Base-by-base conservation (phyloP, 2,797 vertebrate species). In the Limosa lapponica region DNA sequence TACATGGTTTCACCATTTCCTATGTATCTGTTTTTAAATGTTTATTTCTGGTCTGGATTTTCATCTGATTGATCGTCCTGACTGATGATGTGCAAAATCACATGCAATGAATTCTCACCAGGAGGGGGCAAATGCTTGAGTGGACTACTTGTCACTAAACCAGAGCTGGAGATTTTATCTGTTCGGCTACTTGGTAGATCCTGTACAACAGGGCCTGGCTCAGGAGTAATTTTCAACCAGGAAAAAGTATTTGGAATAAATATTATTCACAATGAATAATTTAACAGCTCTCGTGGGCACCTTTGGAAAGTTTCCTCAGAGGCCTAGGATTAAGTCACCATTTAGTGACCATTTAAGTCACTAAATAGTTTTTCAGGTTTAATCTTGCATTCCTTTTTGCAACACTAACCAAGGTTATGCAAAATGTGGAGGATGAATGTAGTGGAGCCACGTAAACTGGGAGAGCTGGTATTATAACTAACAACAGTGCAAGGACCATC, bases 241-340 rank as follows among this genome's bases (percentile, higher is more conserved):
- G 49, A 83, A 93, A 78, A 94, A 19, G 6, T 83, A 69, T 84
- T 94, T 87, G 77, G 58, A 94, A 87, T 90, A 95, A 93, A 73
- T 95, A 77, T 62, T 79, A 84, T 87, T 94, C 69, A 37, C 27
- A 62, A 72, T 90, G 54, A 95, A 95, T 96, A 86, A 93, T 97
- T 93, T 90, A 93, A 79, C 55, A 91, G 73, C 43, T 95, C 30
- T 94, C 34, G 3, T 86, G 72, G 92, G 92, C 87, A 92, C 81
- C 65, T 94, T 90, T 81, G 70, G 87, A 91, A 93, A 93, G 46
- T 83, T 88, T 86, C n/a, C 62, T 89, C 80, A 73, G 73, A 94
- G 18, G 16, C 43, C 54, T 75, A 65, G 72, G 75, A 86, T 94
- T 88, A 91, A 91, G 90, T 91, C 70, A 75, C 46, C 23, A 62